Evolutionary conservation across 2,113 vertebrate species (phyloP).

Genomic region (Bettongia penicillata): DNA sequence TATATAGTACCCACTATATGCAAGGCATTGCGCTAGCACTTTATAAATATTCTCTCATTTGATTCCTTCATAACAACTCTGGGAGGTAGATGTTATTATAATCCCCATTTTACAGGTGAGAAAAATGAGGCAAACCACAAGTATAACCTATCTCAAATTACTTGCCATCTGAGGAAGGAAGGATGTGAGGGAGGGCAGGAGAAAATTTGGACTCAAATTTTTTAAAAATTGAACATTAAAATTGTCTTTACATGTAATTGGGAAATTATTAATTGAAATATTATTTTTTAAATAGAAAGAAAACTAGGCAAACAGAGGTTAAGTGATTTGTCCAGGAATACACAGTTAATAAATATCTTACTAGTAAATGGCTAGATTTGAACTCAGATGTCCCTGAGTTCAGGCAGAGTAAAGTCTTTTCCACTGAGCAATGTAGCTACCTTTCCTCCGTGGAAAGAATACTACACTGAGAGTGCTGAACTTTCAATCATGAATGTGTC

Average conservation of each 20-base stretch:
- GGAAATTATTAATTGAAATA: neutral
- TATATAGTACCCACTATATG: neutral
- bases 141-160: too few relatives aligned
- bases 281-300: neutral
- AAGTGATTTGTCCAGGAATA: neutral
- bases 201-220: neutral
- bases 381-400: neutral
- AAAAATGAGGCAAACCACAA: neutral
- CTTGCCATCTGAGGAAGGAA: too few relatives aligned
- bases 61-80: neutral
- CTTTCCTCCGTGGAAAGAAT: neutral
- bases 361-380: neutral
- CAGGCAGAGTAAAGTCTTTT: neutral
- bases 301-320: neutral
- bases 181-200: neutral
- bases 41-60: neutral
- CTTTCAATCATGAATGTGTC: neutral
- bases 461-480: neutral
- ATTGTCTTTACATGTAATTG: neutral
- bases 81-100: too few relatives aligned
- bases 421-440: neutral
- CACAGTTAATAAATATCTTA: neutral
- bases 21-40: neutral
- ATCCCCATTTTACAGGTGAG: neutral
- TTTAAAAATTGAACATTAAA: neutral